Evolutionary conservation across 2,888 invertebrate genomes (phyloP), one percentile per base, ranked within the genome.

Genomic region (Cephus runcator): DNA sequence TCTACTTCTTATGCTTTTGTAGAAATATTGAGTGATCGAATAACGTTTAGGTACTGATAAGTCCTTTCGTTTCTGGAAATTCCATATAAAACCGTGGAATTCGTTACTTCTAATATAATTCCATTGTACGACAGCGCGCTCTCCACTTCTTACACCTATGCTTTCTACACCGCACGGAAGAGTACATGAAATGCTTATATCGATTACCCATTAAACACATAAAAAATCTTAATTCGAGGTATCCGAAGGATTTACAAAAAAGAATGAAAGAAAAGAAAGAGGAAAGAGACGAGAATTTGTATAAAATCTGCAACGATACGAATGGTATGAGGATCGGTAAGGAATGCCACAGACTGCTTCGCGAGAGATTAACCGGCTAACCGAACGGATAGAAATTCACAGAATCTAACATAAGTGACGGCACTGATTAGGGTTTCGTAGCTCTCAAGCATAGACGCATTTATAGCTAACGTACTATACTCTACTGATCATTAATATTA

Each of bases 401-500:
- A 23, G 56, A 23, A 56, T 56, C 23, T 56, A 56, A 56, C 9
- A 23, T 9, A 3, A 56, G 23, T 71, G 31, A 71, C 34, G 31
- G 71, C 34, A 71, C 9, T 34, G 23, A 71, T 71, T 31, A 71
- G 33, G 71, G 71, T 12, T 81, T 77, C 79, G 71, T 79, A 80
- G 82, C 83, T 85, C 84, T 82, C 83, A 85, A 84, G 84, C 75
- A 84, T 80, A 85, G 80, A 82, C 82, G 82, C 79, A 80, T 85
- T 84, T 84, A 82, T 79, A 83, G 76, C 80, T 79, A 84, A 81
- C 79, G 77, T 81, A 84, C 82, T 79, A 85, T 82, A 79, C 78
- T 78, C 84, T 85, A 84, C 80, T 83, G 80, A 79, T 81, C 76
- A 83, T 82, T 84, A 85, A 86, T 76, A 81, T 85, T 86, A 85